These are phyloP conservation scores for Emydura subglobosa DNA, from an alignment of 2,113 vertebrate species.

Conservation along the genomic window DNA sequence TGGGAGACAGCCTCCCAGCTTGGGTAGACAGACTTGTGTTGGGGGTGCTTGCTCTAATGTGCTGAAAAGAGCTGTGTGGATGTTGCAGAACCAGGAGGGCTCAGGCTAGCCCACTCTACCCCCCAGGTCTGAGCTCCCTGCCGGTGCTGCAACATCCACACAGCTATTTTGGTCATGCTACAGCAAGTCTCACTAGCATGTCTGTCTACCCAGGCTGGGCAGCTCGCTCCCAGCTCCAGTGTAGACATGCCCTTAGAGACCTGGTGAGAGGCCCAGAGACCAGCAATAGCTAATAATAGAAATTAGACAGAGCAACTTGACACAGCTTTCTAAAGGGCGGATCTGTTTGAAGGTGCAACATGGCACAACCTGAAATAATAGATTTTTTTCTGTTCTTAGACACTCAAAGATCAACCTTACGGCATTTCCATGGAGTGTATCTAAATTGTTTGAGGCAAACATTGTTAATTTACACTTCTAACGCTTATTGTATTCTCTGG, in stretches of 20 bases:
- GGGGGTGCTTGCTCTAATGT: neutral
- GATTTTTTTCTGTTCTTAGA: neutral
- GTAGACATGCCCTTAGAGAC: neutral
- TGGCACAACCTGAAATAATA: neutral
- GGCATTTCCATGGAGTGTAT: neutral
- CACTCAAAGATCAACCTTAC: neutral
- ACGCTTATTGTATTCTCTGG: neutral
- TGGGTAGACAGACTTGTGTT: neutral
- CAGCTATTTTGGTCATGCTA: neutral
- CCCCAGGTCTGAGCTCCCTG: neutral
- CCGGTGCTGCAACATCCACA: neutral
- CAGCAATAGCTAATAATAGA: slow-evolving; percentile 17
- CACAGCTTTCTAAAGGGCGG: accelerated
- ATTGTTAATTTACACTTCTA: neutral
- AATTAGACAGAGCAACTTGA: neutral
- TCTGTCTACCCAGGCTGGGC: too few species aligned
- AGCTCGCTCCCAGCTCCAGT: neutral
- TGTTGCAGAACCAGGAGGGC: too few species aligned
- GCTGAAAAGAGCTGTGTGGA: neutral
- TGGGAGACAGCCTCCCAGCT: neutral
- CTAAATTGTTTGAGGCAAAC: neutral
- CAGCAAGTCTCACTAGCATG: too few species aligned
- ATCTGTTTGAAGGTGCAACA: neutral
- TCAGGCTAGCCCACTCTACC: neutral
- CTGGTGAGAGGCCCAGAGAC: neutral